phyloP scores from a whole-genome alignment of 92 coral and sea anemone species.

The Pocillopora meandrina region DNA sequence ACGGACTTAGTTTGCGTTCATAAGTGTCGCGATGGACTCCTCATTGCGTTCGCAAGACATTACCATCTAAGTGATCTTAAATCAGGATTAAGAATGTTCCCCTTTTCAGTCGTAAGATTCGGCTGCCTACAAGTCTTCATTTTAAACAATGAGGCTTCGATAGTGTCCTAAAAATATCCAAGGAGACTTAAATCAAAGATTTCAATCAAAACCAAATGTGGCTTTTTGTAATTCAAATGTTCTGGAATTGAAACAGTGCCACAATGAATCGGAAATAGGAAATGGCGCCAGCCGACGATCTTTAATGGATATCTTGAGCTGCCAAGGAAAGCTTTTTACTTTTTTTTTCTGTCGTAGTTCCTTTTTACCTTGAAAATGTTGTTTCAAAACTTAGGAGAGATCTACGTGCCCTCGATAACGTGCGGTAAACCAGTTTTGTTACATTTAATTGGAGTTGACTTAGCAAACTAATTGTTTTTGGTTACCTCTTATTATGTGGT shows the following conservation, averaged over 20 bases:
- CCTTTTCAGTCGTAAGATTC: background rate
- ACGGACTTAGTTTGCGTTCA: too few relatives aligned
- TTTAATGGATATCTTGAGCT: background rate
- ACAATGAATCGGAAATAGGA: conserved; percentile 16
- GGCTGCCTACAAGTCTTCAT: too few relatives aligned
- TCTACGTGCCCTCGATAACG: background rate
- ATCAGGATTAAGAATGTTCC: too few relatives aligned
- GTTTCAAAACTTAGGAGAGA: conserved; percentile 24
- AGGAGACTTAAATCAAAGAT: background rate
- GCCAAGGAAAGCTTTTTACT: conserved; percentile 3
- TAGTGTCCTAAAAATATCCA: background rate
- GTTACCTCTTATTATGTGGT: conserved; percentile 33
- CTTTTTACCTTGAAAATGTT: background rate
- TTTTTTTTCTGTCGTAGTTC: background rate
- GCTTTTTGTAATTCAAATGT: background rate
- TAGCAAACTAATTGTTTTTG: conserved; percentile 20
- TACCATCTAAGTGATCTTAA: too few relatives aligned
- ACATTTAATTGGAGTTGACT: conserved; percentile 29
- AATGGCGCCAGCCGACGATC: conserved; percentile 15
- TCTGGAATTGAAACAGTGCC: background rate
- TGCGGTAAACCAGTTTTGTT: conserved; percentile 39
- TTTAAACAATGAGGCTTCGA: background rate
- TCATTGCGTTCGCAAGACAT: too few relatives aligned
- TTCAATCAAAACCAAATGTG: background rate
- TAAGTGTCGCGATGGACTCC: too few relatives aligned